Percentiles rank a stretch among this genome's conserved stretches.
Evolutionary conservation across 2,113 vertebrate genomes (phyloP).

Genomic region (Nanorana parkeri): DNA sequence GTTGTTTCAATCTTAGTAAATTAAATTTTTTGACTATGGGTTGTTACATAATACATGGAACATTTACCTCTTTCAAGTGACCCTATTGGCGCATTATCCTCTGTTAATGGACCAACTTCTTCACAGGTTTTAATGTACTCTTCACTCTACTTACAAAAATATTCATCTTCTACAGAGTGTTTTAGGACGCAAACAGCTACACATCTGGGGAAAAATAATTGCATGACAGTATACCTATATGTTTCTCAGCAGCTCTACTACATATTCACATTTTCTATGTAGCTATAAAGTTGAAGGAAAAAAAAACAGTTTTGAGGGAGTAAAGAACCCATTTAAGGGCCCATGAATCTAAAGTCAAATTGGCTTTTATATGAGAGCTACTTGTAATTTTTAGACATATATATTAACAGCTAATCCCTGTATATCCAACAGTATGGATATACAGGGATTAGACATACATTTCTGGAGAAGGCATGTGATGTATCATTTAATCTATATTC

Average conservation of each 20-base stretch:
- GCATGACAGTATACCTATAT: not conserved
- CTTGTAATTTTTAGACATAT: no score
- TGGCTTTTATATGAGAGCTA: no score
- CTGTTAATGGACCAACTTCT: no score
- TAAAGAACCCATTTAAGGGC: no score
- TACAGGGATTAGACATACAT: no score
- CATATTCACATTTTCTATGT: not conserved
- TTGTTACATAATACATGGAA: slow-evolving; percentile 17
- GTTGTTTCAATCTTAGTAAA: slow-evolving; percentile 15
- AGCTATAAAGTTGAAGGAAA: not conserved
- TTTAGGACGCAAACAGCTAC: not conserved
- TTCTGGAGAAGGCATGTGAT: no score
- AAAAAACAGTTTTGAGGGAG: no score
- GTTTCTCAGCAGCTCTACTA: not conserved
- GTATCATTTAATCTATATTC: no score
- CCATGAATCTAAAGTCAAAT: no score
- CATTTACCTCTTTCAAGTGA: not conserved
- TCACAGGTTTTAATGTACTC: not conserved
- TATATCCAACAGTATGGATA: no score
- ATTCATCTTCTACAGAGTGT: not conserved
- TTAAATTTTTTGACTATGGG: slow-evolving; percentile 1
- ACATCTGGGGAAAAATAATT: not conserved
- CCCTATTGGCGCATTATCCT: not conserved
- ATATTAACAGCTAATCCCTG: no score
- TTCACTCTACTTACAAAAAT: slow-evolving; percentile 3